A percentile compares a stretch with the other conserved stretches of the same genome.
phyloP scores from a whole-genome alignment of 2,113 vertebrate genomes.

The Pluvialis apricaria region DNA sequence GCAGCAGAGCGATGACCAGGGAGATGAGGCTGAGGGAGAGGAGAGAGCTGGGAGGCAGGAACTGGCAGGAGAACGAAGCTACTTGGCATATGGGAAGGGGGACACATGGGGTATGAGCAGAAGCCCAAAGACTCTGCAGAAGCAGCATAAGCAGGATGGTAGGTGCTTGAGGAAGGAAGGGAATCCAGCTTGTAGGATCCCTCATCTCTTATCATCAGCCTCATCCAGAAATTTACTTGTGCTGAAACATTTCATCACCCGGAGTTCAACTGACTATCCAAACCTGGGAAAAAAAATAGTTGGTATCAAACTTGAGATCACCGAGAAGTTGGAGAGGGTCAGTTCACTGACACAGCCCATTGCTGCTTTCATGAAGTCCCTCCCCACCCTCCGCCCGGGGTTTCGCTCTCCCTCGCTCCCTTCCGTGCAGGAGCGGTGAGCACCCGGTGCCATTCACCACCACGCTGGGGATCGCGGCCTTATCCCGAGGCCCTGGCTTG shows the following conservation, averaged over 20 bases:
- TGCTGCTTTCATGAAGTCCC: not conserved
- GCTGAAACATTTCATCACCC: not conserved
- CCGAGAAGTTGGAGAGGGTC: not conserved
- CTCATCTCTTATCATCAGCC: not conserved
- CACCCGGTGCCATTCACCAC: rapidly evolving
- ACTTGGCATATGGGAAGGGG: not conserved
- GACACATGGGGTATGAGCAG: not conserved
- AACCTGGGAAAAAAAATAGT: not conserved
- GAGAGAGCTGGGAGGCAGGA: not conserved
- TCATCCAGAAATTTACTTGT: not conserved
- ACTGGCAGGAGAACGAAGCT: not conserved
- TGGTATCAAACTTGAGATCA: not conserved
- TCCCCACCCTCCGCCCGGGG: no score
- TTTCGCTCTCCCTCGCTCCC: not conserved
- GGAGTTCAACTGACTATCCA: not conserved
- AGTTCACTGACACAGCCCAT: not conserved
- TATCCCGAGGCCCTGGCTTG: rapidly evolving
- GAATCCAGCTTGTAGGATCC: not conserved
- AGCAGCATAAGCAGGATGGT: not conserved
- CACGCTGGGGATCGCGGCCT: not conserved
- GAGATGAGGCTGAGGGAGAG: not conserved
- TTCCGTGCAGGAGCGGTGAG: rapidly evolving
- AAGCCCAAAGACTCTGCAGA: not conserved
- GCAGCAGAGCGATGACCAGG: not conserved
- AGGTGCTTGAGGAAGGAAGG: not conserved